These are phyloP conservation scores for Bombus pyrosoma DNA, from an alignment of 1,140 invertebrate species.

Conservation along the genomic window DNA sequence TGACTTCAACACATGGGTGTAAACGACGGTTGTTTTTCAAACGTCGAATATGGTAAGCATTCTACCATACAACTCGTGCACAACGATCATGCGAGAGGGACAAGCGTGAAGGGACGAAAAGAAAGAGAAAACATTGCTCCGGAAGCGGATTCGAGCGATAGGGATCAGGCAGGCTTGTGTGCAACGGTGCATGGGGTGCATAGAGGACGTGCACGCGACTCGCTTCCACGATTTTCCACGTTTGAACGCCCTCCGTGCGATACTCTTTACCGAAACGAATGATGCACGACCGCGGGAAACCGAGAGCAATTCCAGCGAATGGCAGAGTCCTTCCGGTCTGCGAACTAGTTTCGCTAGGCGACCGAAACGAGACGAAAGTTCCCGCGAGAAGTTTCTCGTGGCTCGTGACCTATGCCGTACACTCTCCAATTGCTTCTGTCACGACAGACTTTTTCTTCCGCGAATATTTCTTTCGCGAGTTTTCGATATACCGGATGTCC, in stretches of 20 bases:
- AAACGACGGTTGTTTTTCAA: neutral
- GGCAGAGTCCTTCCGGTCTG: neutral
- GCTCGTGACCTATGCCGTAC: neutral
- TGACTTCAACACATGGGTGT: neutral
- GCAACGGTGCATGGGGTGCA: neutral
- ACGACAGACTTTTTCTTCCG: neutral
- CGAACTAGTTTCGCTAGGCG: neutral
- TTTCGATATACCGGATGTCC: neutral
- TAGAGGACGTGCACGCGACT: neutral
- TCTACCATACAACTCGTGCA: neutral
- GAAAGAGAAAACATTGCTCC: neutral
- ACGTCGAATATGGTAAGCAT: neutral
- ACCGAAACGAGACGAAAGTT: conserved; percentile 16
- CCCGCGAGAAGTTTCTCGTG: neutral
- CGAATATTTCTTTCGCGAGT: neutral
- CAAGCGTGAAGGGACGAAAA: conserved; percentile 8
- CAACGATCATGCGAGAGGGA: conserved; percentile 10
- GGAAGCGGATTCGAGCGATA: neutral
- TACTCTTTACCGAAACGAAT: conserved; percentile 13
- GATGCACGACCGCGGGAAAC: conserved; percentile 29
- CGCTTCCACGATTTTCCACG: conserved; percentile 26
- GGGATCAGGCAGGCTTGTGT: neutral
- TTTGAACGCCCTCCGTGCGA: conserved; percentile 19
- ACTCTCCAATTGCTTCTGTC: neutral
- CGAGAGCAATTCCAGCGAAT: conserved; percentile 18